Evolutionary conservation across 2,113 vertebrate species (phyloP).

Genomic region (Epinephelus fuscoguttatus): DNA sequence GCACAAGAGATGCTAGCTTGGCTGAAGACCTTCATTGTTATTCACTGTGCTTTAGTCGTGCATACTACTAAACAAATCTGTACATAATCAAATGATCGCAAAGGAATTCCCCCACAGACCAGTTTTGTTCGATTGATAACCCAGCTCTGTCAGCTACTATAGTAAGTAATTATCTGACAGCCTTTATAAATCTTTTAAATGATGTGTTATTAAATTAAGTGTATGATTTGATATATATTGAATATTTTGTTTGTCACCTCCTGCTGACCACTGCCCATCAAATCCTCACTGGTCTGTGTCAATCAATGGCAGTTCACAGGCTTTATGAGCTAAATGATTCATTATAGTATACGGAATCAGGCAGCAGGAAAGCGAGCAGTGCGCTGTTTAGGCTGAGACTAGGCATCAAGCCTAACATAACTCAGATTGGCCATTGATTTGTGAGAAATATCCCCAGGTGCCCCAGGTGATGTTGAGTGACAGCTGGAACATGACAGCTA

Average conservation of each 20-base stretch:
- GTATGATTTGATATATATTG: not conserved
- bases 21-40: not conserved
- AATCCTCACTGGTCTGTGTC: not conserved
- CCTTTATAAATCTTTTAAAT: not conserved
- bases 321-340: slow-evolving; percentile 34
- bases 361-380: slow-evolving; percentile 4
- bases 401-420: slow-evolving; percentile 19
- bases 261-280: slow-evolving; percentile 5
- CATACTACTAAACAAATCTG: not conserved
- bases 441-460: slow-evolving; percentile 56
- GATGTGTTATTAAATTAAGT: not conserved
- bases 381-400: not conserved
- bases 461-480: slow-evolving; percentile 36
- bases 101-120: too few species aligned
- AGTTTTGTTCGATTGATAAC: not conserved
- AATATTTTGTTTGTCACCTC: not conserved
- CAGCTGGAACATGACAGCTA: slow-evolving; percentile 55
- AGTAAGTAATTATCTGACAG: not conserved
- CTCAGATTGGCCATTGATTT: slow-evolving; percentile 71
- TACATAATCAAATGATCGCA: not conserved
- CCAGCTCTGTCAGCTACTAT: not conserved
- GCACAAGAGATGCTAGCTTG: not conserved
- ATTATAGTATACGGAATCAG: slow-evolving; percentile 43
- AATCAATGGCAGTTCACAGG: slow-evolving; percentile 11
- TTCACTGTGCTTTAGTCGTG: not conserved